Conservation (phyloP, 2,888 invertebrate genomes). For the Mechanitis mazaeus region DNA sequence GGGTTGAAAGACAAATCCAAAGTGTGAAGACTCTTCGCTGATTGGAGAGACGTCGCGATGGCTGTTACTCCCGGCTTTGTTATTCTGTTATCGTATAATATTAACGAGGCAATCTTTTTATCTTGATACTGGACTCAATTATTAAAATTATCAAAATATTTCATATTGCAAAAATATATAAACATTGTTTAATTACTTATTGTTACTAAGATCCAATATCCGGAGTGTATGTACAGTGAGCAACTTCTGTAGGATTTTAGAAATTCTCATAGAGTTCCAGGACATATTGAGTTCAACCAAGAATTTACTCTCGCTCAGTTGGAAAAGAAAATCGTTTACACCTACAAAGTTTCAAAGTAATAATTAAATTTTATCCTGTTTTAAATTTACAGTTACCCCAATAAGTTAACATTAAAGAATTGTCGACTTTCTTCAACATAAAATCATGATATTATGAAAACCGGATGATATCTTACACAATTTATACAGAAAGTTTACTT, state of each 20-base stretch:
- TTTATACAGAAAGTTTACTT: too few species aligned
- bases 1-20: constrained; percentile 29
- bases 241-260: constrained; percentile 28
- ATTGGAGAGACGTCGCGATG: constrained; percentile 15
- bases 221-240: constrained; percentile 29
- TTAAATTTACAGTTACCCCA: too few species aligned
- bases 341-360: constrained; percentile 19
- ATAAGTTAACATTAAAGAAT: too few species aligned
- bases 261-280: constrained; percentile 34
- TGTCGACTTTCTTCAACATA: too few species aligned
- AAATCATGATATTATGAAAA: too few species aligned
- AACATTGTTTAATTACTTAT: constrained; percentile 22
- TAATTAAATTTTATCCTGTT: too few species aligned
- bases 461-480: too few species aligned
- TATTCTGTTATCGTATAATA: constrained; percentile 18
- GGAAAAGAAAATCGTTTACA: constrained; percentile 25
- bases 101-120: too few species aligned
- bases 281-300: constrained; percentile 37
- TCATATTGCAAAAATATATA: too few species aligned
- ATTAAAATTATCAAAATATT: too few species aligned
- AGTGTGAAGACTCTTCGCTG: constrained; percentile 21
- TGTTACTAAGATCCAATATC: constrained; percentile 36
- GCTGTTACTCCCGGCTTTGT: constrained; percentile 18
- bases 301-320: constrained; percentile 31
- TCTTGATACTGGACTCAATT: too few species aligned